Evolutionary conservation across 2,888 invertebrate genomes (phyloP).

Genomic region (Bursaphelenchus okinawaensis): DNA sequence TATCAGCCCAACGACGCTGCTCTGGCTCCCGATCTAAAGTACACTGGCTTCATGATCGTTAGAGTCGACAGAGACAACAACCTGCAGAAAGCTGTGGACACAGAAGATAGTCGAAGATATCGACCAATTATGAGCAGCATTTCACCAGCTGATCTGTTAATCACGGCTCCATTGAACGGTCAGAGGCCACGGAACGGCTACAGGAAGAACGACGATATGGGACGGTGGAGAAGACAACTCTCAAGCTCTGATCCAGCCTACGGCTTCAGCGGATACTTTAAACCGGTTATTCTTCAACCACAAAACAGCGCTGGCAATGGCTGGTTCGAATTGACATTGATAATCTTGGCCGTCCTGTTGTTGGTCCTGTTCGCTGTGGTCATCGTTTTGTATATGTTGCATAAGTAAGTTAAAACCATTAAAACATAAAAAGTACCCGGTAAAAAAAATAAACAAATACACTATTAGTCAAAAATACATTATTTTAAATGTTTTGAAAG

Average conservation of each 20-base stretch:
- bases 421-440: not conserved
- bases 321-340: conserved; percentile 5
- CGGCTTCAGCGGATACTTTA: conserved; percentile 53
- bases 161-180: conserved; percentile 3
- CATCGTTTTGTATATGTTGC: conserved; percentile 28
- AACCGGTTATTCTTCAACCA: conserved; percentile 42
- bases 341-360: conserved; percentile 25
- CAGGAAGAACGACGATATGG: not conserved
- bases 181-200: not conserved
- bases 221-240: conserved; percentile 10
- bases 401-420: conserved; percentile 22
- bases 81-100: conserved; percentile 12
- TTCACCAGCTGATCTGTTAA: not conserved
- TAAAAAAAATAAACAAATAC: no score
- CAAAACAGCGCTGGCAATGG: conserved; percentile 12
- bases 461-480: no score
- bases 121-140: not conserved
- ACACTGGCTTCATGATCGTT: conserved; percentile 56
- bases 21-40: conserved; percentile 42
- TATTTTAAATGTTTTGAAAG: no score
- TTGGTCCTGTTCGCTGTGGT: conserved; percentile 19
- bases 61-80: conserved; percentile 48
- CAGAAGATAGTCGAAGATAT: conserved; percentile 2
- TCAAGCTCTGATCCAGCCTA: conserved; percentile 44
- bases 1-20: conserved; percentile 45